Evolutionary conservation across 1,140 invertebrate species (phyloP), one percentile per base, ranked within the genome.

Genomic region (Drosophila punjabiensis): DNA sequence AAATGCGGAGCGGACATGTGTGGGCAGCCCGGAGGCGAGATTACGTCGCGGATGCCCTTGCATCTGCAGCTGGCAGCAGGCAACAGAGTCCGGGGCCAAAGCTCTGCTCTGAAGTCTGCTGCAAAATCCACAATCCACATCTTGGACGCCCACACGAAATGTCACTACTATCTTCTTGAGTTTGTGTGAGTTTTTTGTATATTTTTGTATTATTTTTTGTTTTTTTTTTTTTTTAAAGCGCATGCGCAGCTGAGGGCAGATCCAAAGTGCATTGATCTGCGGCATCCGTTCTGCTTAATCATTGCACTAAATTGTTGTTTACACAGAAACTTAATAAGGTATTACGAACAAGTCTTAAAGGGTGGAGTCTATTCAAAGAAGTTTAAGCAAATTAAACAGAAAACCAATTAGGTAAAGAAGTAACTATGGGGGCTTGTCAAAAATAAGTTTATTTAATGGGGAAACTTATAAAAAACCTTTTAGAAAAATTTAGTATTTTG

Each of bases 21-120:
- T 86, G 83, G 69, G 85, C 81, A 63, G 81, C 58, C 74, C 45
- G 71, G 76, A 68, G 75, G 64, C 75, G 47, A 78, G 80, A 71
- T 82, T 82, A 82, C 52, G 70, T 63, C 69, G 62, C 69, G 62
- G 43, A 76, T 63, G 53, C 73, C 63, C 76, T 67, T 80, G 64
- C 81, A 80, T 71, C 65, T 61, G 65, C 74, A 76, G 68, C 71
- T 70, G 67, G 64, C 68, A 41, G 30, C 30, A 56, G 68, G 68
- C 64, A 16, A 28, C 4, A 48, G 28, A 48, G 28, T 20, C 41
- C 48, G 48, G 33, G 20, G 32, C 33, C 20, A 43, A 33, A 52
- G 64, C 28, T 58, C 56, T 30, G 64, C 28, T 58, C 56, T 30
- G 8, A 47, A 68, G 60, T 30, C 24, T 11, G 60, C 60, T 48